Conservation (phyloP, 2,797 vertebrate genomes). For the Neosalanx taihuensis region DNA sequence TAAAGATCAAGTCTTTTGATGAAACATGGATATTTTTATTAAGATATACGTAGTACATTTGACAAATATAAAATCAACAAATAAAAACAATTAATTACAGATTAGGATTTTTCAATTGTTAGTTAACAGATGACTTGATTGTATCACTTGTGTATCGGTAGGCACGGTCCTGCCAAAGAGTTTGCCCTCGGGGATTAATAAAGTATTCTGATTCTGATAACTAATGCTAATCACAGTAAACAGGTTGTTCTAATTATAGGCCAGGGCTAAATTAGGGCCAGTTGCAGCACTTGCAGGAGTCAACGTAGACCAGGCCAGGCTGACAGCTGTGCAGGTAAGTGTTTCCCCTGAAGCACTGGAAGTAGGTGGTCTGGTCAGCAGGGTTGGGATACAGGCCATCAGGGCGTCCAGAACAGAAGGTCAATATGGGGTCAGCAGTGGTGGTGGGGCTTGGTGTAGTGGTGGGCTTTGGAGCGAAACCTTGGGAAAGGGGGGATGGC, state of each 20-base stretch:
- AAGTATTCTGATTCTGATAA: not conserved
- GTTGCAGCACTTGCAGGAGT: slow-evolving; percentile 76
- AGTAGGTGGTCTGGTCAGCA: slow-evolving; percentile 61
- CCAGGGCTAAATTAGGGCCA: slow-evolving; percentile 54
- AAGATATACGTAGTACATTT: too few species aligned
- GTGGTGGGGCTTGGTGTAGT: slow-evolving; percentile 66
- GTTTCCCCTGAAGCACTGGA: slow-evolving; percentile 70
- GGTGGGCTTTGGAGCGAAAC: slow-evolving; percentile 73
- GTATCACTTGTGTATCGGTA: too few species aligned
- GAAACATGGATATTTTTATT: too few species aligned
- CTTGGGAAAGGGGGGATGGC: slow-evolving; percentile 41
- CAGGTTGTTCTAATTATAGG: not conserved
- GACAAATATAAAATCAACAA: too few species aligned
- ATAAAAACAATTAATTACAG: too few species aligned
- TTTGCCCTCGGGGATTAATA: too few species aligned
- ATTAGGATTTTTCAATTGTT: too few species aligned
- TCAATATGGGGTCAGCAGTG: slow-evolving; percentile 57
- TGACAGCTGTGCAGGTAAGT: slow-evolving; percentile 74
- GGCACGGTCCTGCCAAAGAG: too few species aligned
- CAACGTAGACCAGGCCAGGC: slow-evolving; percentile 68
- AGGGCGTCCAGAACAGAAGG: slow-evolving; percentile 65
- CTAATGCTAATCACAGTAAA: not conserved
- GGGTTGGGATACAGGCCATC: slow-evolving; percentile 69
- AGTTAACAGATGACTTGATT: too few species aligned
- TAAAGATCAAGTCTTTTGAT: too few species aligned